These are phyloP conservation scores for Eulemur mongoz DNA, from an alignment of 2,797 vertebrate genomes.

Conservation along the genomic window DNA sequence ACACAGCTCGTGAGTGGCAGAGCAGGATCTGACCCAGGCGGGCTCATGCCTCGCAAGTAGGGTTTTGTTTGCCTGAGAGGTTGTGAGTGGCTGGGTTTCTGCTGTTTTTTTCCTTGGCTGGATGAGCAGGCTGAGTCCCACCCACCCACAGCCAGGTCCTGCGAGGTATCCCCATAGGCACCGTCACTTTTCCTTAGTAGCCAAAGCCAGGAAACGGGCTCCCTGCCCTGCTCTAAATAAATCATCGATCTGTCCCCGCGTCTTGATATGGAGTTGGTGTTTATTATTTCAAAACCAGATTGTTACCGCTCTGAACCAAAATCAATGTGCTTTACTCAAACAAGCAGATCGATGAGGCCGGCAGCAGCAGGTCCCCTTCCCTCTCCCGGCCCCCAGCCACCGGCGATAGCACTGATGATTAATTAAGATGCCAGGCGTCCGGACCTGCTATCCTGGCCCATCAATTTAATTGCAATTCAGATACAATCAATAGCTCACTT, in stretches of 20 bases:
- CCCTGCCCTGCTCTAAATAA: slow-evolving; percentile 72
- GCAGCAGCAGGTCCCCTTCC: not conserved
- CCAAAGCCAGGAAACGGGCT: not conserved
- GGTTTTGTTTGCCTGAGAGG: not conserved
- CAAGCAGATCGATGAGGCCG: slow-evolving; percentile 78
- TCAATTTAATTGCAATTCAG: slow-evolving; percentile 85
- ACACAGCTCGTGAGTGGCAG: not conserved
- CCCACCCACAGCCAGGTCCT: not conserved
- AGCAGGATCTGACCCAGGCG: not conserved
- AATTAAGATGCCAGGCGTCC: slow-evolving; percentile 86
- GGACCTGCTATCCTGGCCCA: slow-evolving; percentile 73
- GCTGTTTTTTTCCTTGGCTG: not conserved
- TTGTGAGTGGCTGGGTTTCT: not conserved
- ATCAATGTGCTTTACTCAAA: slow-evolving; percentile 80
- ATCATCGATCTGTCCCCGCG: slow-evolving; percentile 74
- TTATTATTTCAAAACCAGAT: slow-evolving; percentile 83
- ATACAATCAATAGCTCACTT: slow-evolving; percentile 77
- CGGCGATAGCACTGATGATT: slow-evolving; percentile 80
- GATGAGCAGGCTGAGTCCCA: not conserved
- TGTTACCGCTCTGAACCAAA: slow-evolving; percentile 78
- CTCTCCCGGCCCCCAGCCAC: slow-evolving; percentile 54
- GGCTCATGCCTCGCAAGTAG: not conserved
- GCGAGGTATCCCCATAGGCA: not conserved
- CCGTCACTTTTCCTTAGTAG: slow-evolving; percentile 40
- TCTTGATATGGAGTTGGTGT: slow-evolving; percentile 64